Conservation (phyloP, 1,140 invertebrate species). For the Diachasma alloeum region DNA sequence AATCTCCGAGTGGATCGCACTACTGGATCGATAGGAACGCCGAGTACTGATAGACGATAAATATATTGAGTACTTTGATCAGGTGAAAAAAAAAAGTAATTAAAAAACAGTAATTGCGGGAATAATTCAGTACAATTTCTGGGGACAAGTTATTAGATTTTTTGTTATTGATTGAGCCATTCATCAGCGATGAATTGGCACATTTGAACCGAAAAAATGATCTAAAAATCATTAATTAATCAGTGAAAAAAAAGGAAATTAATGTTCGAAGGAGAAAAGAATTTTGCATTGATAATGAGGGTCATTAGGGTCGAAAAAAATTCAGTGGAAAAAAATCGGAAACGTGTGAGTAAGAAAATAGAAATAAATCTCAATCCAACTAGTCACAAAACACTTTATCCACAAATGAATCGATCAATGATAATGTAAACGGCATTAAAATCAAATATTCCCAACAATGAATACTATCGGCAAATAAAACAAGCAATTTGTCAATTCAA, state of each 20-base stretch:
- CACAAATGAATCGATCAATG: background rate
- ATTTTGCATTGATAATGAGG: too few relatives aligned
- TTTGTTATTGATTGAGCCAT: background rate
- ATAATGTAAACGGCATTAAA: background rate
- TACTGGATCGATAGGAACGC: constrained; percentile 36
- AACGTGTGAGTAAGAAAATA: background rate
- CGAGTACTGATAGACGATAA: constrained; percentile 41
- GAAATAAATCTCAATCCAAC: too few relatives aligned
- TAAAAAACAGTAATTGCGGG: background rate
- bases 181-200: background rate
- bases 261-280: too few relatives aligned
- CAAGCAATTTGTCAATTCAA: constrained; percentile 23
- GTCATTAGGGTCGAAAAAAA: too few relatives aligned
- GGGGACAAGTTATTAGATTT: background rate
- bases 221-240: too few relatives aligned
- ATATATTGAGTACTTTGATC: constrained; percentile 13
- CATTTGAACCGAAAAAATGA: too few relatives aligned
- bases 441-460: constrained; percentile 2
- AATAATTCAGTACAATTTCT: background rate
- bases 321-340: too few relatives aligned
- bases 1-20: constrained; percentile 34
- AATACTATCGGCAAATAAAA: constrained; percentile 1
- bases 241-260: too few relatives aligned
- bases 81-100: constrained; percentile 15
- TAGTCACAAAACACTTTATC: background rate